Evolutionary conservation across 2,888 invertebrate genomes (phyloP), one percentile per base, ranked within the genome.

Genomic region (Trilocha varians): DNA sequence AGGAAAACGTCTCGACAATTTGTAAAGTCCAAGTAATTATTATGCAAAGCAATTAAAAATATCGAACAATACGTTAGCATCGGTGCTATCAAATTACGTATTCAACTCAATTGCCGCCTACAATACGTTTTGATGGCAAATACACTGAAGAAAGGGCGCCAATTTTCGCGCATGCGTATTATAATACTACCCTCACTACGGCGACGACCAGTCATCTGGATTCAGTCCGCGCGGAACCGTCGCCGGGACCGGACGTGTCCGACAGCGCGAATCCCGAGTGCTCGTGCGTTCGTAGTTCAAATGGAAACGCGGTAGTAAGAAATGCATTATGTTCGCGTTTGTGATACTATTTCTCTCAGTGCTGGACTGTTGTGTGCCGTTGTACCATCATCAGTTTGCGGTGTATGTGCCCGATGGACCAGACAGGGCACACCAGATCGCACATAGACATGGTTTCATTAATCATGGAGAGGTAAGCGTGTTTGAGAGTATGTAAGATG

Each of bases 361-460:
- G 69, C 59, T 83, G 64, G 76, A 79, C 71, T 62, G 68, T 50
- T 78, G 84, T 72, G 76, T 76, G 51, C 82, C 85, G 42, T 60
- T 79, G 52, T 85, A 80, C 60, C 83, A 84, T 55, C 80, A 83
- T 46, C 84, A 85, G 71, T 85, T 94, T 69, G 97, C 97, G 38
- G 93, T 96, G 38, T 91, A 94, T 71, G 91, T 98, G 41, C 78
- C 83, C 13, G 75, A 73, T 51, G 85, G 83, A 43, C 49, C 59
- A 34, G 57, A 60, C 46, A 59, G 49, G 40, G 83, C 75, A 42
- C 77, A 82, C 58, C 73, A 74, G 42, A 49, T 85, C 45, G 85
- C 85, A n/a, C 77, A 79, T 50, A 72, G 69, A 49, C 83, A 83
- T 52, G 85, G 85, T 45, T 85, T 85, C 62, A 52, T 78, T 57